Conservation (phyloP, 2,797 vertebrate species). For the Rhynchonycteris naso region DNA sequence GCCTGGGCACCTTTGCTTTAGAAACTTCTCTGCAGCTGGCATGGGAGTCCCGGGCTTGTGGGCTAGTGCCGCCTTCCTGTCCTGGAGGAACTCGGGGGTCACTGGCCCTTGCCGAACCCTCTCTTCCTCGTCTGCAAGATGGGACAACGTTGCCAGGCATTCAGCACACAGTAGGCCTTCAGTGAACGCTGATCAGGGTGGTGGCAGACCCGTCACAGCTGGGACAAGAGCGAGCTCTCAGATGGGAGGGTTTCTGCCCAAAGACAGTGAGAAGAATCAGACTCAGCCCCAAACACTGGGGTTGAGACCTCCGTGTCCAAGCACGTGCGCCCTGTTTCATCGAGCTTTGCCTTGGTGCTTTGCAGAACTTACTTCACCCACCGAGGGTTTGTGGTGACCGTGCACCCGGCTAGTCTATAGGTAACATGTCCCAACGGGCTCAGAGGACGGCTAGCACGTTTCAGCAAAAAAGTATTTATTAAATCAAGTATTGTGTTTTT, state of each 20-base stretch:
- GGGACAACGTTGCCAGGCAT: fast-evolving
- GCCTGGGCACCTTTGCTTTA: not conserved
- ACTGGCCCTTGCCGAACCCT: not conserved
- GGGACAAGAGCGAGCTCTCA: too few relatives aligned
- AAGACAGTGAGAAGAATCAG: not conserved
- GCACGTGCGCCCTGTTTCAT: not conserved
- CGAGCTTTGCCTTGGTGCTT: not conserved
- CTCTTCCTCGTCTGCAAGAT: not conserved
- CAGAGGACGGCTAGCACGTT: not conserved
- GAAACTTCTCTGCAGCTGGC: not conserved
- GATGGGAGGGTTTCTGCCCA: not conserved
- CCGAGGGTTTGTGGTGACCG: not conserved
- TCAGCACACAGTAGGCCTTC: fast-evolving
- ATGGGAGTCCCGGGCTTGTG: fast-evolving
- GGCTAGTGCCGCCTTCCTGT: fast-evolving
- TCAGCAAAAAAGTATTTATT: not conserved
- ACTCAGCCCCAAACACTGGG: not conserved
- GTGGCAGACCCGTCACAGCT: not conserved
- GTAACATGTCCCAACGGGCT: not conserved
- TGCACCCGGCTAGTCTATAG: not conserved
- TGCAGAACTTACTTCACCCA: not conserved
- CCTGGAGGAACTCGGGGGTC: not conserved
- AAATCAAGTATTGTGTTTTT: not conserved
- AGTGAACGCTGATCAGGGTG: fast-evolving
- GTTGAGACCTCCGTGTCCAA: not conserved